Base-by-base conservation (phyloP, 2,888 invertebrate genomes). In the Papilio gigon region DNA sequence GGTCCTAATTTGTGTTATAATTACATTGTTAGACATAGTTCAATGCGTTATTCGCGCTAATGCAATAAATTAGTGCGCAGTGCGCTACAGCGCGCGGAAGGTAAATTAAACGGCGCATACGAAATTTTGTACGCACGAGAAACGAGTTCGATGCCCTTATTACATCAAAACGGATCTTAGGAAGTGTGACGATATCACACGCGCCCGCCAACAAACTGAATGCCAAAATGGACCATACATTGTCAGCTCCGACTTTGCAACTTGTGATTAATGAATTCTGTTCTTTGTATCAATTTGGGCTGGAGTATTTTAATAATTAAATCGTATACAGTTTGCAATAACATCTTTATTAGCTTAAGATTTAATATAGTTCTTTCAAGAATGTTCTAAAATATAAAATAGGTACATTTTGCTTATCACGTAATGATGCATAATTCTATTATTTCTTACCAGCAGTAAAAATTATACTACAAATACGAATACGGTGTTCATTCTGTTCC, bases 101-200 rank as follows among this genome's bases (percentile, higher is more conserved):
- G 68, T 63, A 63, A 64, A 64, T 59, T 59, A 59, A 58, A 59
- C 64, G 33, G 58, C 50, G 64, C 59, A 56, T 59, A 64, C 20
- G 63, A 47, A 68, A 68, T 68, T 64, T 59, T 47, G 64, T 77
- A 77, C 78, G 79, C 79, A 71, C 59, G 63, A 70, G 67, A 71
- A 67, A 68, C 33, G 61, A 75, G 76, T 76, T 73, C 77, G 69
- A 75, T 77, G 78, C 70, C 76, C 79, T 77, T 72, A 76, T 71
- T 70, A 67, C 47, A 68, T 71, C 69, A 73, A 78, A 82, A 80
- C 80, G 80, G 77, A 83, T 82, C 79, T 82, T 76, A 83, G 80
- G 82, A 84, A 85, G 78, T 78, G 58, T 60, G 25, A 60, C 22
- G 35, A 60, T 66, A 66, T 60, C 47, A 44, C n/a, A 59, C 5